phyloP scores from a whole-genome alignment of 1,140 invertebrate genomes.

The Uloborus diversus region DNA sequence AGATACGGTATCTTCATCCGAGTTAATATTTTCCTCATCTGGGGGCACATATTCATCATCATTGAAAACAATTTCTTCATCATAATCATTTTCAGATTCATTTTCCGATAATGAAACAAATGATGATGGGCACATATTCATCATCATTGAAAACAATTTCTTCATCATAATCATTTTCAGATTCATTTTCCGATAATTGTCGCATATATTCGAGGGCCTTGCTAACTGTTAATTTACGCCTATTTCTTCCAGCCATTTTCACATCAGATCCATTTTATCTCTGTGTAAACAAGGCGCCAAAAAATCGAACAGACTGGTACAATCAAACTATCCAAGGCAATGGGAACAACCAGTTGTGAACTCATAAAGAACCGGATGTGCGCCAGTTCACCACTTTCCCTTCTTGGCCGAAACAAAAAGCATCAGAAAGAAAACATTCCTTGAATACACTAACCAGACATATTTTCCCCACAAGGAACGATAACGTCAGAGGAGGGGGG shows the following conservation, averaged over 20 bases:
- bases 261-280: background rate
- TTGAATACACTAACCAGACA: too few relatives aligned
- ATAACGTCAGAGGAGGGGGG: too few relatives aligned
- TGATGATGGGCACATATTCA: slow-evolving; percentile 6
- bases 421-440: too few relatives aligned
- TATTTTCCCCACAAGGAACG: too few relatives aligned
- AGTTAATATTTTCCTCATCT: background rate
- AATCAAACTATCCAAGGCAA: background rate
- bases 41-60: too few relatives aligned
- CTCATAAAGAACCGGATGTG: background rate
- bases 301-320: background rate
- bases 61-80: background rate
- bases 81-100: too few relatives aligned
- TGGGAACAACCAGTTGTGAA: background rate
- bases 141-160: background rate
- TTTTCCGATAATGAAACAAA: too few relatives aligned
- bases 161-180: background rate
- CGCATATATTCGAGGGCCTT: background rate
- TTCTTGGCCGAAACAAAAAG: too few relatives aligned
- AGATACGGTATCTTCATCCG: background rate
- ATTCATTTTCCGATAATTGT: background rate
- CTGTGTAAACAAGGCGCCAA: background rate
- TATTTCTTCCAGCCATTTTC: background rate
- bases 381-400: too few relatives aligned
- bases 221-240: slow-evolving; percentile 4